Conservation (phyloP, 2,797 vertebrate species). For the Sternotherus odoratus region DNA sequence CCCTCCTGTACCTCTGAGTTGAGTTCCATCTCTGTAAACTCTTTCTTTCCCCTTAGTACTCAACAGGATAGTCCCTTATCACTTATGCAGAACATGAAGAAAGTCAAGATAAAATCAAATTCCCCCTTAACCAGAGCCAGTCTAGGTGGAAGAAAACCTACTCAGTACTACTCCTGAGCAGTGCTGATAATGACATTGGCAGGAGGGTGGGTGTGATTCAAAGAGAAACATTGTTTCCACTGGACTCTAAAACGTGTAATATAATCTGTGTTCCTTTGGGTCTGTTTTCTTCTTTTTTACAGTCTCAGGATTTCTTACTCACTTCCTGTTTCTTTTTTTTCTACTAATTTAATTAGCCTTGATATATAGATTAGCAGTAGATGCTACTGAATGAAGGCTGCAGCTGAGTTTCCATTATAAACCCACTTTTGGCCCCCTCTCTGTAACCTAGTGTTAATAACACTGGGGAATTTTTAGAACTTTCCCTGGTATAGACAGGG, state of each 20-base stretch:
- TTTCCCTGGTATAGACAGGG: not conserved
- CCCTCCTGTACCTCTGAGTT: not conserved
- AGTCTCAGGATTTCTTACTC: slow-evolving; percentile 8
- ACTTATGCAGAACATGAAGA: accelerated
- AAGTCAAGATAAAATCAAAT: accelerated
- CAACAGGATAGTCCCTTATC: accelerated
- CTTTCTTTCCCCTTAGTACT: not conserved
- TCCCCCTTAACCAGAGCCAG: not conserved
- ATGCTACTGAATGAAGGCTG: not conserved
- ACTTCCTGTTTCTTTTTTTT: slow-evolving; percentile 7
- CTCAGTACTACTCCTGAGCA: not conserved
- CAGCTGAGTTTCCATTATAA: not conserved
- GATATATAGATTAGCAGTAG: not conserved
- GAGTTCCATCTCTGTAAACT: not conserved
- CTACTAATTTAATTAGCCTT: not conserved
- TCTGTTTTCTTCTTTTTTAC: not conserved
- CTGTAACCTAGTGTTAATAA: not conserved
- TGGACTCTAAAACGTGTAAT: slow-evolving; percentile 15
- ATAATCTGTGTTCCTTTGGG: not conserved
- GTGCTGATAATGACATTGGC: not conserved
- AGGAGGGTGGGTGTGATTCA: not conserved
- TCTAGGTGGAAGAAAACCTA: accelerated
- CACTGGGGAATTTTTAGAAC: not conserved
- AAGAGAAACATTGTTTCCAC: not conserved
- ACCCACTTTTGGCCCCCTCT: not conserved